A percentile compares a stretch with the other conserved stretches of the same genome.
These are phyloP conservation scores for Chelonoidis abingdonii DNA, from an alignment of 2,113 vertebrate species.

Conservation along the genomic window DNA sequence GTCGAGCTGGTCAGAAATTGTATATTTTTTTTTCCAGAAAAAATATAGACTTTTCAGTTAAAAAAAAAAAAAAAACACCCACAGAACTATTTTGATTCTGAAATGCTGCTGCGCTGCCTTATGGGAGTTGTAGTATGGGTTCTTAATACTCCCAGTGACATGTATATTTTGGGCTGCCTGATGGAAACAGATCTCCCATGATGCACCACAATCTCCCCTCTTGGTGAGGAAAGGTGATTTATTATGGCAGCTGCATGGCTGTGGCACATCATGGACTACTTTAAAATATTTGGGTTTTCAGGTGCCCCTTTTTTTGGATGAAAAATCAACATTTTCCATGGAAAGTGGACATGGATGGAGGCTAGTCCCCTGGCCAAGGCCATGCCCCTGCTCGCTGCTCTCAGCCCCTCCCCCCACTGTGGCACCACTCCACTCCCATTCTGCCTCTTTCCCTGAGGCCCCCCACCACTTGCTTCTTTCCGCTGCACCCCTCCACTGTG, in stretches of 20 bases:
- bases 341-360: not conserved
- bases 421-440: too few species aligned
- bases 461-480: too few species aligned
- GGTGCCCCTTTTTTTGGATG: not conserved
- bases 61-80: not conserved
- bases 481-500: too few species aligned
- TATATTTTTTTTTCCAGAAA: not conserved
- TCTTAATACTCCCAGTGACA: not conserved
- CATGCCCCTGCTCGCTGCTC: too few species aligned
- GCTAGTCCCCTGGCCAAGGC: too few species aligned
- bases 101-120: not conserved
- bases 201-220: not conserved
- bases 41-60: not conserved
- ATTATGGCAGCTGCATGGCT: not conserved
- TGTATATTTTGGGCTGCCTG: not conserved
- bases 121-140: not conserved
- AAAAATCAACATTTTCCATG: not conserved
- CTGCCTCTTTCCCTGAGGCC: too few species aligned
- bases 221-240: not conserved
- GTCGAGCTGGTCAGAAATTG: not conserved
- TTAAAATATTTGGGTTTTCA: not conserved
- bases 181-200: not conserved
- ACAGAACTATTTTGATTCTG: not conserved
- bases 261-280: not conserved
- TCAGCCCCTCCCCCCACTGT: too few species aligned